Evolutionary conservation across 2,797 vertebrate genomes (phyloP).

Genomic region (Diceros bicornis): DNA sequence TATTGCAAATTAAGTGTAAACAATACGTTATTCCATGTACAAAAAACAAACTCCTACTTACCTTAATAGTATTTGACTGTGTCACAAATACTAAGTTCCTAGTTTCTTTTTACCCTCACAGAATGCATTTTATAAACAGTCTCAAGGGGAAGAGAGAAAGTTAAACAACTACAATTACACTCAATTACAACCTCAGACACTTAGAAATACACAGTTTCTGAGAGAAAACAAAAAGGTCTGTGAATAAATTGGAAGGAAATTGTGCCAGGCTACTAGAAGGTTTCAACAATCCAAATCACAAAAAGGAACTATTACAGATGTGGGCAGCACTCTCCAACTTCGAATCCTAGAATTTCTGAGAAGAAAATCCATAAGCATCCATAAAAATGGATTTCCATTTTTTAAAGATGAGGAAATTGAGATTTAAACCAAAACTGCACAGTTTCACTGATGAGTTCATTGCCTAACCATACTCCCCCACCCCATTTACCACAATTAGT

Average conservation of each 20-base stretch:
- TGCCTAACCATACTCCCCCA: background rate
- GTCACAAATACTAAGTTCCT: conserved; percentile 67
- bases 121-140: conserved; percentile 79
- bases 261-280: background rate
- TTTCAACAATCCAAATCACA: conserved; percentile 43
- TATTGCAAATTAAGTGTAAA: conserved; percentile 41
- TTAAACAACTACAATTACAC: conserved; percentile 78
- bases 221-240: conserved; percentile 70
- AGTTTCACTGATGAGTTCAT: background rate
- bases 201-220: conserved; percentile 69
- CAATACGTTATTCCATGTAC: conserved; percentile 52
- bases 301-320: conserved; percentile 3
- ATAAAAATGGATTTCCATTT: background rate
- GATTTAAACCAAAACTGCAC: background rate
- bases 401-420: background rate
- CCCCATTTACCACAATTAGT: background rate
- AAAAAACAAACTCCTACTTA: conserved; percentile 70
- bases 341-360: conserved; percentile 9
- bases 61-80: conserved; percentile 62
- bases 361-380: background rate
- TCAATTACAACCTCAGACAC: conserved; percentile 73
- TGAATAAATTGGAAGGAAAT: conserved; percentile 50
- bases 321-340: background rate
- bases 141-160: conserved; percentile 74
- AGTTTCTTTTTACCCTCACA: conserved; percentile 59